These are phyloP conservation scores for Papilio machaon DNA, from an alignment of 1,140 invertebrate genomes.

Conservation along the genomic window DNA sequence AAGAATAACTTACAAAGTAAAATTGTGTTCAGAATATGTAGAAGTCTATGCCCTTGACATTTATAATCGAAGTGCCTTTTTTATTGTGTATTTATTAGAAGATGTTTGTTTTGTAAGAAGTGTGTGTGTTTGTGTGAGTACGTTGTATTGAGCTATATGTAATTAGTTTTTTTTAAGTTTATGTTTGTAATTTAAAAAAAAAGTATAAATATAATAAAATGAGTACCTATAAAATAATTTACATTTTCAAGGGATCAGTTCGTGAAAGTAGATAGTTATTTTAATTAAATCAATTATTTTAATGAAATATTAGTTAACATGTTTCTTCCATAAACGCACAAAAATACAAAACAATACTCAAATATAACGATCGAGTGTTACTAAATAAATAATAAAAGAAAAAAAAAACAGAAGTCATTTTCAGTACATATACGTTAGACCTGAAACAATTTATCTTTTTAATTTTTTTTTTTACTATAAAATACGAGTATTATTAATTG, in stretches of 20 bases:
- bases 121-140: neutral
- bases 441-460: neutral
- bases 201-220: neutral
- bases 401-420: neutral
- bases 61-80: constrained; percentile 14
- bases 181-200: neutral
- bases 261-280: neutral
- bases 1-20: neutral
- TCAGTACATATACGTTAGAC: neutral
- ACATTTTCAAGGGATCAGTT: neutral
- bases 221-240: neutral
- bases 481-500: neutral
- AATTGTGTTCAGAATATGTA: constrained; percentile 1
- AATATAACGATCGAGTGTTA: neutral
- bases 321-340: neutral
- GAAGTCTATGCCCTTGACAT: constrained; percentile 23
- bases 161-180: neutral
- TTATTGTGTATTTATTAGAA: neutral
- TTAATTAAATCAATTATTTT: neutral
- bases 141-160: neutral
- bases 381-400: neutral
- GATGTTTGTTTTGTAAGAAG: neutral
- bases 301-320: neutral
- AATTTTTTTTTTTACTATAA: neutral
- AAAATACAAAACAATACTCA: neutral